Evolutionary conservation across 2,797 vertebrate genomes (phyloP).

Genomic region (Lithobates sylvaticus): DNA sequence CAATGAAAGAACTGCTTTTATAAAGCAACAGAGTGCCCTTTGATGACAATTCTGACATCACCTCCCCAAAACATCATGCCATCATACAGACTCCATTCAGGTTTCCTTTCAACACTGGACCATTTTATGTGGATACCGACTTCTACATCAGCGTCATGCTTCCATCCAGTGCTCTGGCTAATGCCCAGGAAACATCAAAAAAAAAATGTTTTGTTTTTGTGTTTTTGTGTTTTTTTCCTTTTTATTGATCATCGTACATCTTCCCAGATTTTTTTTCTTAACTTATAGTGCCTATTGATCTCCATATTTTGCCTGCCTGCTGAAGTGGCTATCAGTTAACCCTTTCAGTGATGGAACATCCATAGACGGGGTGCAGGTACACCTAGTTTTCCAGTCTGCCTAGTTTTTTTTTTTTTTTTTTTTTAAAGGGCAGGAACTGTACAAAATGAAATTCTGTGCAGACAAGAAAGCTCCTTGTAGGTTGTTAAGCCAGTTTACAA

Average conservation of each 20-base stretch:
- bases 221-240: background rate
- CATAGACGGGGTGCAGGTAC: background rate
- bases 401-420: background rate
- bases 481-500: conserved; percentile 16
- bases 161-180: conserved; percentile 28
- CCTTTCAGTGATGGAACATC: conserved; percentile 11
- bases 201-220: background rate
- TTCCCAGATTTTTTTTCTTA: background rate
- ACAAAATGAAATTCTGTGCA: conserved; percentile 17
- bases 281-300: conserved; percentile 43
- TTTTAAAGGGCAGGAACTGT: background rate
- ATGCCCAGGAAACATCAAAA: background rate
- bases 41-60: conserved; percentile 75
- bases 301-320: background rate
- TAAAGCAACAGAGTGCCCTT: conserved; percentile 99
- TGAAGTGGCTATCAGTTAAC: background rate
- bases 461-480: conserved; percentile 17
- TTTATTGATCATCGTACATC: background rate
- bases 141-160: conserved; percentile 8
- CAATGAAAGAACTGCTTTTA: conserved; percentile 97
- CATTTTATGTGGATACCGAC: conserved; percentile 7
- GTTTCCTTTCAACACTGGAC: conserved; percentile 41
- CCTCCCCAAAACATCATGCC: background rate
- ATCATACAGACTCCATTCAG: conserved; percentile 34
- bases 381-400: background rate